Conservation (phyloP, 2,113 vertebrate genomes). For the Gobio gobio region DNA sequence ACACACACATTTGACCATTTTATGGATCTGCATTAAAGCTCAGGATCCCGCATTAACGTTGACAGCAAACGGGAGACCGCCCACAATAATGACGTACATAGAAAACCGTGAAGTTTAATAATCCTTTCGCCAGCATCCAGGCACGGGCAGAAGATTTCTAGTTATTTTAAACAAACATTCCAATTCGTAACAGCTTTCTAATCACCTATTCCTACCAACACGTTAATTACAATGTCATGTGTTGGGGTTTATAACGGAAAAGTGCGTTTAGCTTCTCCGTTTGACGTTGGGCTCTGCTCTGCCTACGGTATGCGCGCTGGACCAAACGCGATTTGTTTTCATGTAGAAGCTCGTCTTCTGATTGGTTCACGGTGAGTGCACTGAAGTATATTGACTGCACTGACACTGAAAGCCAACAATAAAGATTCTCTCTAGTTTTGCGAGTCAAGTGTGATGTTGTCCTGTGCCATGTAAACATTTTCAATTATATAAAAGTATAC, state of each 20-base stretch:
- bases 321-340: slow-evolving; percentile 22
- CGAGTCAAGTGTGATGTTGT: neutral
- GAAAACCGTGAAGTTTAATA: neutral
- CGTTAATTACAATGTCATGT: neutral
- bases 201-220: neutral
- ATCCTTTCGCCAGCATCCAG: neutral
- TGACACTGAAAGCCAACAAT: neutral
- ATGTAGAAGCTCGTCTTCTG: neutral
- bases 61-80: neutral
- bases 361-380: slow-evolving; percentile 2
- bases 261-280: neutral
- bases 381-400: neutral
- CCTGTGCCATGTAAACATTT: neutral
- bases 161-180: neutral
- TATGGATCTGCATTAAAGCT: neutral
- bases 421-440: neutral
- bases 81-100: slow-evolving; percentile 9
- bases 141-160: neutral
- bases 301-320: slow-evolving; percentile 17
- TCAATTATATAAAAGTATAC: neutral
- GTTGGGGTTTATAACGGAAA: too few relatives aligned
- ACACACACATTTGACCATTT: neutral
- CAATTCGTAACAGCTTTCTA: neutral
- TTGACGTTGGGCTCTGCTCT: slow-evolving; percentile 3
- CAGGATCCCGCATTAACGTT: neutral